Evolutionary conservation across 2,113 vertebrate genomes (phyloP).

Genomic region (Chaetodon trifascialis): DNA sequence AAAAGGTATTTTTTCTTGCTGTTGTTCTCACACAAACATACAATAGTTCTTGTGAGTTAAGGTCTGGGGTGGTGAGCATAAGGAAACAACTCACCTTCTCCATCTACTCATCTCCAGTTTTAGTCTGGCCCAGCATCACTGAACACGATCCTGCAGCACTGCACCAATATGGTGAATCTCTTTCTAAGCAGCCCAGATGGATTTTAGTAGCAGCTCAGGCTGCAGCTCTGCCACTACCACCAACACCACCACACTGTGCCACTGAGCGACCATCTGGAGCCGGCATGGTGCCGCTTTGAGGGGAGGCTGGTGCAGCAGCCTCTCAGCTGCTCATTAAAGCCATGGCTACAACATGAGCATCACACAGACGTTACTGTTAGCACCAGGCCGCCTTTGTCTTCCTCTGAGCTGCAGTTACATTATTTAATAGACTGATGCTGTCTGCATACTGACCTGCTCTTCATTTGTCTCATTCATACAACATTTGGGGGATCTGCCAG

Average conservation of each 20-base stretch:
- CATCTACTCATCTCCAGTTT: slow-evolving; percentile 36
- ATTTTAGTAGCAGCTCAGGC: slow-evolving; percentile 51
- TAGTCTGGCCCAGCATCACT: slow-evolving; percentile 26
- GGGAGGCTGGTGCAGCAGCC: slow-evolving; percentile 23
- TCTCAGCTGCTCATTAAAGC: slow-evolving; percentile 47
- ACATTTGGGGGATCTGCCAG: background rate
- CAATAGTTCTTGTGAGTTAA: background rate
- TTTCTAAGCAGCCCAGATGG: slow-evolving; percentile 64
- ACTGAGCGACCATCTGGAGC: slow-evolving; percentile 72
- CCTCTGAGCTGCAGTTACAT: slow-evolving; percentile 10
- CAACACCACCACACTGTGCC: slow-evolving; percentile 34
- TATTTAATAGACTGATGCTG: slow-evolving; percentile 4
- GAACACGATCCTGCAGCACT: slow-evolving; percentile 12
- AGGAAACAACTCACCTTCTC: slow-evolving; percentile 15
- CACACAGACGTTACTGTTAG: slow-evolving; percentile 13
- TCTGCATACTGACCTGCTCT: slow-evolving; percentile 10
- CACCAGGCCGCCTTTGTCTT: slow-evolving; percentile 17
- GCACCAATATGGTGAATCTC: slow-evolving; percentile 43
- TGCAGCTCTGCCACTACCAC: slow-evolving; percentile 37
- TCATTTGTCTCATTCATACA: background rate
- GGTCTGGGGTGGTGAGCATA: background rate
- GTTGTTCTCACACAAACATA: background rate
- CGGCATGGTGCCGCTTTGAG: slow-evolving; percentile 11
- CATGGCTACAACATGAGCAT: slow-evolving; percentile 8
- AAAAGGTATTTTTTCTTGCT: background rate